Evolutionary conservation across 2,797 vertebrate genomes (phyloP), one percentile per base, ranked within the genome.

Genomic region (Atherinosoma microstoma): DNA sequence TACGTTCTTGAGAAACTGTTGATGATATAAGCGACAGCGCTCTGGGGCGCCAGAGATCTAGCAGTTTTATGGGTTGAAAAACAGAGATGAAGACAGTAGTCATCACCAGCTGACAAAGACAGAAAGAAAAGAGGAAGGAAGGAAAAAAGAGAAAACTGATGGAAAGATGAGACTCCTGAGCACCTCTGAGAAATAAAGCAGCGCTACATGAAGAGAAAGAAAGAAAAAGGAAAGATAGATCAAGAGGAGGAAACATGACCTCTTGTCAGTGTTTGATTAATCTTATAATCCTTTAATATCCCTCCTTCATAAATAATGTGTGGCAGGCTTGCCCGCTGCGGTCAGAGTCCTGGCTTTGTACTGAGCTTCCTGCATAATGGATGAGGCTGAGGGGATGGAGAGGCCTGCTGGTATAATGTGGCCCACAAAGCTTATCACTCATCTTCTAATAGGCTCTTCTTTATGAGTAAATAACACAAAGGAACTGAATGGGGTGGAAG

Each of bases 251-350:
- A 35, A 36, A 35, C 49, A 35, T 80, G 78, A 87, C 87, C 88
- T 81, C 77, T 67, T 90, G 87, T 85, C 87, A 78, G 34, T 29
- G 24, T 78, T 67, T 85, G 83, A 92, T 87, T 86, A 77, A 90
- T 89, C 73, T 79, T 68, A 86, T 89, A 84, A 89, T 86, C 87
- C 82, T 79, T 84, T 91, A 92, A 92, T 91, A 92, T 87, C 83
- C 63, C 75, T 65, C 49, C 73, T 76, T 88, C 76, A 91, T 91
- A 74, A 91, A 90, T 90, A 85, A 91, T 91, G 91, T 65, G 80
- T 76, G 68, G 80, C 79, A 87, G 89, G 85, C 82, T 85, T 84
- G 85, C 79, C 84, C 73, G 79, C 74, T 73, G 79, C 49, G 3
- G 82, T 67, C 67, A 36, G 62, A 76, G 76, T 20, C 73, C 80